phyloP scores from a whole-genome alignment of 2,113 vertebrate species.

The Bettongia penicillata region DNA sequence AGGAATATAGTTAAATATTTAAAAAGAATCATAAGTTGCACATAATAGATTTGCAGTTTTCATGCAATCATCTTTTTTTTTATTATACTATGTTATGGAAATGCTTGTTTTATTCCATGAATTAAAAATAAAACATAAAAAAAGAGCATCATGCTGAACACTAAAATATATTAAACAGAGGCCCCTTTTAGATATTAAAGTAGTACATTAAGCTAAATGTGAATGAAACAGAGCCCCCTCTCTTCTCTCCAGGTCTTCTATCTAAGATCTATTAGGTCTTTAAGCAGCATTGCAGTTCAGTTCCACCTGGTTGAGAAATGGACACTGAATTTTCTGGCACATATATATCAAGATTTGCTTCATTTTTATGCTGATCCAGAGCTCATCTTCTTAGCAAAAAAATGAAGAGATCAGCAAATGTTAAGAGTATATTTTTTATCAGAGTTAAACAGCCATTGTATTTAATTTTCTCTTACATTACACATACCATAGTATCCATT shows the following conservation, averaged over 20 bases:
- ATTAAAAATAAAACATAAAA: no score
- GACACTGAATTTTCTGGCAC: constrained; percentile 43
- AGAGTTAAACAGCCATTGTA: constrained; percentile 49
- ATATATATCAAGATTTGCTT: constrained; percentile 10
- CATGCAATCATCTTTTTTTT: no score
- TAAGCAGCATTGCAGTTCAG: constrained; percentile 6
- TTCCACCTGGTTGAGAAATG: constrained; percentile 47
- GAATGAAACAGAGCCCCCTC: neutral
- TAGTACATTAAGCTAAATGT: neutral
- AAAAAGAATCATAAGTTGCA: no score
- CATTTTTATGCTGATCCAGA: constrained; percentile 55
- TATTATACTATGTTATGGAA: no score
- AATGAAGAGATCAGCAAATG: constrained; percentile 66
- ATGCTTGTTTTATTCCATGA: no score
- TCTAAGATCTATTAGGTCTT: constrained; percentile 41
- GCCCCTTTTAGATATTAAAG: no score
- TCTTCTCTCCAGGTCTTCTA: neutral
- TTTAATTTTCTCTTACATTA: constrained; percentile 69
- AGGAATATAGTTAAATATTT: no score
- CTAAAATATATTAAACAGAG: neutral
- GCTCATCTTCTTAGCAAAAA: constrained; percentile 41
- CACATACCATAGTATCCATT: constrained; percentile 38
- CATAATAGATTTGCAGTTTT: no score
- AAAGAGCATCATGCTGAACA: neutral
- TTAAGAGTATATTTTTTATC: constrained; percentile 46